Percentiles rank a stretch among this genome's conserved stretches.
These are phyloP conservation scores for Perognathus longimembris DNA, from an alignment of 2,113 vertebrate species.

Conservation along the genomic window DNA sequence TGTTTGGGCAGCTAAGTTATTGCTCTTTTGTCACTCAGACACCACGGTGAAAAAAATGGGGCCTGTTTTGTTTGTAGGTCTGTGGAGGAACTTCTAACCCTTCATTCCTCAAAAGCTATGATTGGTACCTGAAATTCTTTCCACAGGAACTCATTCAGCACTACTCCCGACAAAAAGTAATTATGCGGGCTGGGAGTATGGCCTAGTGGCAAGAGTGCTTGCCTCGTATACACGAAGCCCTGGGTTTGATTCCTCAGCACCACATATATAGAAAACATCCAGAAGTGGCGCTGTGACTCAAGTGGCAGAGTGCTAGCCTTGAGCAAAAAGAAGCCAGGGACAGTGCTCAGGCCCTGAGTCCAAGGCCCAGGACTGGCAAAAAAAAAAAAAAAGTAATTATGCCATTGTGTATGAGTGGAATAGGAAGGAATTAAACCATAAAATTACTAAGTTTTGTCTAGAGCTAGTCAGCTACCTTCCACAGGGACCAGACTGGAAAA, in stretches of 20 bases:
- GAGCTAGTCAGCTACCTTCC: neutral
- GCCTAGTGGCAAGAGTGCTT: too few relatives aligned
- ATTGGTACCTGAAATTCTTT: neutral
- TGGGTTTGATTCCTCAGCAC: too few relatives aligned
- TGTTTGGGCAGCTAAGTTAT: neutral
- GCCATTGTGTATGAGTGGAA: neutral
- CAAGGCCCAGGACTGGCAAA: too few relatives aligned
- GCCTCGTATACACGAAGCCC: too few relatives aligned
- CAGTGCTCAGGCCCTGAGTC: too few relatives aligned
- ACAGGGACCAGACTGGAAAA: neutral
- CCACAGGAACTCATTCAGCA: neutral
- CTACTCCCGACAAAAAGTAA: neutral
- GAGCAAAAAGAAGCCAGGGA: too few relatives aligned
- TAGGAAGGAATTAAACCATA: neutral
- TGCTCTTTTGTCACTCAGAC: neutral
- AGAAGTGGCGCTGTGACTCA: too few relatives aligned
- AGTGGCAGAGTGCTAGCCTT: too few relatives aligned
- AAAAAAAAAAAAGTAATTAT: too few relatives aligned
- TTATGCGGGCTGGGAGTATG: too few relatives aligned
- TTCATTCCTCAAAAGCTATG: neutral
- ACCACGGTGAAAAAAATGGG: neutral
- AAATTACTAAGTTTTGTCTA: neutral
- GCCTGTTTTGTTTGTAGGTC: neutral
- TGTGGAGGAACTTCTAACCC: neutral
- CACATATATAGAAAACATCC: too few relatives aligned